Evolutionary conservation across 2,113 vertebrate genomes (phyloP).

Genomic region (Camelus dromedarius): DNA sequence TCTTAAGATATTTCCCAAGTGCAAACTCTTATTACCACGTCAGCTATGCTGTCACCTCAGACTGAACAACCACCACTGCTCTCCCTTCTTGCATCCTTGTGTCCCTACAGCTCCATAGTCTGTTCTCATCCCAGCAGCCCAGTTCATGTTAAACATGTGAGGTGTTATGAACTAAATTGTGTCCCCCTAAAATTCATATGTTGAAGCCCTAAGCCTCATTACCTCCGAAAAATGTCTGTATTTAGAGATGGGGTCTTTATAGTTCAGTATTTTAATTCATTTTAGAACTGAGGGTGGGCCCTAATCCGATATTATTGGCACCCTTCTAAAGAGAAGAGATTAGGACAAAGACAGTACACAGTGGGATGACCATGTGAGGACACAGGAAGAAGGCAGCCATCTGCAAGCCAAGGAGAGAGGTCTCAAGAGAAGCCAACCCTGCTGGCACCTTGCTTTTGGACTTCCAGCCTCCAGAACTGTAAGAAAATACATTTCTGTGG

Average conservation of each 20-base stretch:
- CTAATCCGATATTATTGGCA: not conserved
- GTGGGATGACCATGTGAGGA: not conserved
- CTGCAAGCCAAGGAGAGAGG: not conserved
- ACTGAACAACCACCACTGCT: not conserved
- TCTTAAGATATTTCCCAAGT: slow-evolving; percentile 9
- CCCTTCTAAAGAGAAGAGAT: not conserved
- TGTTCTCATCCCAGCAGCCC: not conserved
- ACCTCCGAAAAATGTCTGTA: not conserved
- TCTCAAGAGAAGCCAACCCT: not conserved
- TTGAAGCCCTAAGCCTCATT: not conserved
- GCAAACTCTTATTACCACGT: not conserved
- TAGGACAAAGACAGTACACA: not conserved
- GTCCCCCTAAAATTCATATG: not conserved
- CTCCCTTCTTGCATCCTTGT: not conserved
- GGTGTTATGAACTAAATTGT: not conserved
- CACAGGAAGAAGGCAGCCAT: not conserved
- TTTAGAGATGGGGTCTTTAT: not conserved
- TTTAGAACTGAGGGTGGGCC: not conserved
- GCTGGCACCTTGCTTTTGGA: not conserved
- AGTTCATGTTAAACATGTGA: not conserved
- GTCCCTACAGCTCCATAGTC: not conserved
- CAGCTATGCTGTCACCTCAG: not conserved
- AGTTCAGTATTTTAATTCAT: not conserved
- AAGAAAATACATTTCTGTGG: not conserved
- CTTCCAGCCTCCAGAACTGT: not conserved